Conservation (phyloP, 2,888 invertebrate species). For the Embidobia sp. region DNA sequence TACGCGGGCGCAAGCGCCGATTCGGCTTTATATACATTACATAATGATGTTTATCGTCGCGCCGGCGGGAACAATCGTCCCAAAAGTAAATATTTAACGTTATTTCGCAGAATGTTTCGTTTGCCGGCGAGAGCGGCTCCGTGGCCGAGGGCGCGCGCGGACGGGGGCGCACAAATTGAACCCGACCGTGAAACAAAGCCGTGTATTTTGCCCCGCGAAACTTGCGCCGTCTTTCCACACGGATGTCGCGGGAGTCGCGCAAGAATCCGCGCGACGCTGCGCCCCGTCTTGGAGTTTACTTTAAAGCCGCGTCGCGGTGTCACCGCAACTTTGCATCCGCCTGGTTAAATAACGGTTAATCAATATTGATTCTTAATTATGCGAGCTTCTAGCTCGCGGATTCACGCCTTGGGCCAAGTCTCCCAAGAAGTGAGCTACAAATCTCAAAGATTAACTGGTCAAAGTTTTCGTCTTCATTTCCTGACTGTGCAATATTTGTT, state of each 20-base stretch:
- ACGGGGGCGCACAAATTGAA: conserved; percentile 72
- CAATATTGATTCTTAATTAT: conserved; percentile 56
- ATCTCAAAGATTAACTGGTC: too few relatives aligned
- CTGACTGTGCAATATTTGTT: too few relatives aligned
- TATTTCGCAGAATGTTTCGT: conserved; percentile 81
- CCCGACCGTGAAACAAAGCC: conserved; percentile 65
- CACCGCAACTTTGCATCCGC: conserved; percentile 8
- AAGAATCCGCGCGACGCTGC: too few relatives aligned
- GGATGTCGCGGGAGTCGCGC: background rate
- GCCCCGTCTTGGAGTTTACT: conserved; percentile 28
- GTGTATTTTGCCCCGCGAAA: conserved; percentile 58
- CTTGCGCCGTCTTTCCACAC: conserved; percentile 25
- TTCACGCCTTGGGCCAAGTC: too few relatives aligned
- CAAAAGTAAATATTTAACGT: conserved; percentile 81
- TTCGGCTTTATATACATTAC: conserved; percentile 80
- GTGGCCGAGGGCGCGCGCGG: conserved; percentile 49
- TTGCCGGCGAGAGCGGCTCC: conserved; percentile 62
- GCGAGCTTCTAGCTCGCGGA: background rate
- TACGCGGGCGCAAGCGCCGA: conserved; percentile 55
- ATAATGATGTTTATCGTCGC: conserved; percentile 81
- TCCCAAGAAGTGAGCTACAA: too few relatives aligned
- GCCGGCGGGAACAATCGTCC: conserved; percentile 76
- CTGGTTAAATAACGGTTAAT: conserved; percentile 48
- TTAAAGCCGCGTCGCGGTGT: too few relatives aligned
- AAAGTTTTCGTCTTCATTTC: too few relatives aligned